These are phyloP conservation scores for Sturnus vulgaris DNA, from an alignment of 2,113 vertebrate species.

Conservation along the genomic window DNA sequence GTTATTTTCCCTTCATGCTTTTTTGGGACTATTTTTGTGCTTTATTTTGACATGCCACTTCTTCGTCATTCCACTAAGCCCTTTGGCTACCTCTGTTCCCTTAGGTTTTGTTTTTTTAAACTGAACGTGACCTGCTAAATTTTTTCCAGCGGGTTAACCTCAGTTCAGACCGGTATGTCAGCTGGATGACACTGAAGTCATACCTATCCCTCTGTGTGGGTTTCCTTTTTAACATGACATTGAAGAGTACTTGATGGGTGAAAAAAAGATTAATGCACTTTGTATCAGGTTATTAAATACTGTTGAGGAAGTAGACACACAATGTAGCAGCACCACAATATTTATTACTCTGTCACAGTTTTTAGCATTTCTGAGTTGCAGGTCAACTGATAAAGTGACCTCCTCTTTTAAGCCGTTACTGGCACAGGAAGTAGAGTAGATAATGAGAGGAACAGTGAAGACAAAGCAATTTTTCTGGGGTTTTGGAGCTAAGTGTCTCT, in stretches of 20 bases:
- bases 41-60: constrained; percentile 67
- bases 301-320: constrained; percentile 81
- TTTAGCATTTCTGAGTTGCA: constrained; percentile 78
- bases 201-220: constrained; percentile 55
- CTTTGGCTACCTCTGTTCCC: constrained; percentile 86
- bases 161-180: constrained; percentile 41
- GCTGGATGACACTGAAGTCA: constrained; percentile 65
- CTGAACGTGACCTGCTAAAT: constrained; percentile 65
- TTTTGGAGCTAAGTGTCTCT: constrained; percentile 67
- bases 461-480: constrained; percentile 69
- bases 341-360: constrained; percentile 85
- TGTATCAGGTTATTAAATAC: constrained; percentile 84
- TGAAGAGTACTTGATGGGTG: constrained; percentile 72
- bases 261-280: constrained; percentile 82
- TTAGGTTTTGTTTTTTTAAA: constrained; percentile 52
- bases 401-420: constrained; percentile 66
- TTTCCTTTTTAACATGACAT: constrained; percentile 69
- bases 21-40: constrained; percentile 64
- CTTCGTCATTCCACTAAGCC: constrained; percentile 86
- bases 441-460: constrained; percentile 54
- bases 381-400: constrained; percentile 69
- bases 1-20: constrained; percentile 39
- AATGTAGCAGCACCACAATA: constrained; percentile 84
- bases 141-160: constrained; percentile 42
- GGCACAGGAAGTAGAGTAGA: constrained; percentile 70